Evolutionary conservation across 2,888 invertebrate genomes (phyloP).

Genomic region (Cephus sareptanus): DNA sequence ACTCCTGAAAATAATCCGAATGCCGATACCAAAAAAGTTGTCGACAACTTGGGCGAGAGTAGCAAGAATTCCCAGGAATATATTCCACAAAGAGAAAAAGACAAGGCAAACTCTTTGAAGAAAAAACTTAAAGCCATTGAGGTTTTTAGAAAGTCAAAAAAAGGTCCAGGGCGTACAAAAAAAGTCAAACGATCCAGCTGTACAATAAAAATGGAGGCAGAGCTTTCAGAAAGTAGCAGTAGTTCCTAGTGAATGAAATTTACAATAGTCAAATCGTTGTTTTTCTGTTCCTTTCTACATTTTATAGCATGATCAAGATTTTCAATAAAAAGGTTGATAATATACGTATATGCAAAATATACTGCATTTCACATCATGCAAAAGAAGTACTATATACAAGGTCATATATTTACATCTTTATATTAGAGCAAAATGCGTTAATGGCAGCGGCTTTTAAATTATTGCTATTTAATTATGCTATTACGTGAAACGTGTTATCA

Average conservation of each 20-base stretch:
- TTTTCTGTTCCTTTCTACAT: not conserved
- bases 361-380: not conserved
- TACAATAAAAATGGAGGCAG: slow-evolving; percentile 72
- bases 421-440: not conserved
- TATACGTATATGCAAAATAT: not conserved
- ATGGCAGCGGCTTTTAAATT: not conserved
- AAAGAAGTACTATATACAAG: not conserved
- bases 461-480: not conserved
- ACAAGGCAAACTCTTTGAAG: slow-evolving; percentile 73
- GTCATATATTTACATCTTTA: not conserved
- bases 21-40: not conserved
- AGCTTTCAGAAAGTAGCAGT: slow-evolving; percentile 76
- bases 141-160: slow-evolving; percentile 75
- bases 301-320: not conserved
- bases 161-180: slow-evolving; percentile 70
- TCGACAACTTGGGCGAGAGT: not conserved
- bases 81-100: slow-evolving; percentile 81
- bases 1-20: not conserved
- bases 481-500: slow-evolving; percentile 19
- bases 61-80: slow-evolving; percentile 35
- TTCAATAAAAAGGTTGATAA: not conserved
- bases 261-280: not conserved
- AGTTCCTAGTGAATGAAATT: slow-evolving; percentile 62
- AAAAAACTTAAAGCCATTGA: slow-evolving; percentile 83
- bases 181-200: slow-evolving; percentile 65